Conservation (phyloP, 2,797 vertebrate species). For the Bradypodion pumilum region DNA sequence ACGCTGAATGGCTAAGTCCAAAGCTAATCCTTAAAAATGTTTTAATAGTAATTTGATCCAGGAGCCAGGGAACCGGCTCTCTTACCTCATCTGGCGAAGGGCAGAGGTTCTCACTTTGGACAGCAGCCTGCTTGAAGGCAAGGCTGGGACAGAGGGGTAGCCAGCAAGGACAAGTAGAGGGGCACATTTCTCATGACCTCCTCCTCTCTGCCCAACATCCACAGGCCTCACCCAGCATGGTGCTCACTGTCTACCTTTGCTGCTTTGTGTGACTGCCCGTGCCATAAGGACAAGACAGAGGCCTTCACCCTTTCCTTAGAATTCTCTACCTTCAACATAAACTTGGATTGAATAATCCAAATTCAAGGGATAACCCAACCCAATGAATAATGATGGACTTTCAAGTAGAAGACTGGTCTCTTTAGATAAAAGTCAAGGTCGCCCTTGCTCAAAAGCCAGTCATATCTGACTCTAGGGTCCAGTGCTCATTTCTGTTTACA, state of each 20-base stretch:
- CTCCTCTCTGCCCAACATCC: neutral
- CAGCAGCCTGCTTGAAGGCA: conserved; percentile 13
- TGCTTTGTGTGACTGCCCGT: neutral
- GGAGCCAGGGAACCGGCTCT: neutral
- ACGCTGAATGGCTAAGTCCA: conserved; percentile 34
- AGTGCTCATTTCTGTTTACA: too few species aligned
- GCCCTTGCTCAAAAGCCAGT: too few species aligned
- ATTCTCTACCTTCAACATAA: neutral
- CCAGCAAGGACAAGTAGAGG: neutral
- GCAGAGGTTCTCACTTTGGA: conserved; percentile 25
- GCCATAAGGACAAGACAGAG: neutral
- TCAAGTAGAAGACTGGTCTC: neutral
- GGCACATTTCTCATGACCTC: neutral
- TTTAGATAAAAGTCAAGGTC: too few species aligned
- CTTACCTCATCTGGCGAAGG: conserved; percentile 45
- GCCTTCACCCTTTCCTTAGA: neutral
- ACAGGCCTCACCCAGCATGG: neutral
- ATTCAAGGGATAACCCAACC: too few species aligned
- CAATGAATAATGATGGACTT: neutral
- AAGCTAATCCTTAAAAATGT: conserved; percentile 43
- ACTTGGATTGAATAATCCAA: too few species aligned
- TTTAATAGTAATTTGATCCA: conserved; percentile 38
- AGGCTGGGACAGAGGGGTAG: conserved; percentile 10
- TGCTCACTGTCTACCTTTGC: neutral
- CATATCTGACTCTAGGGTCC: too few species aligned